Base-by-base conservation (phyloP, 2,888 invertebrate species). In the Cyclophora albipunctata region DNA sequence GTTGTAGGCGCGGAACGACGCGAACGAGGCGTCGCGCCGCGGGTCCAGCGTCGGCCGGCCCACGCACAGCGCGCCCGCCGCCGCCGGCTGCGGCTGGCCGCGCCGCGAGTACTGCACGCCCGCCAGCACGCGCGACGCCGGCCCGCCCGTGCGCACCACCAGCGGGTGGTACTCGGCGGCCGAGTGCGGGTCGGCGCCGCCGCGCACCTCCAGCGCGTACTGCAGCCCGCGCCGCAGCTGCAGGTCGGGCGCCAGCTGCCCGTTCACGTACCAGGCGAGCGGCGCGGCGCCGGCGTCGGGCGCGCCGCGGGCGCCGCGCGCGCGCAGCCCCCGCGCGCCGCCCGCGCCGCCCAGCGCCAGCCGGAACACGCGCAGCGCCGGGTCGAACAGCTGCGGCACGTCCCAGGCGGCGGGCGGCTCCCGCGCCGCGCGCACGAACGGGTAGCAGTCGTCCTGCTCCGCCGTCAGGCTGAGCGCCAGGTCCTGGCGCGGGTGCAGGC, bases 181-280 rank as follows among this genome's bases (percentile, higher is more conserved):
- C 62, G 94, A 94, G 77, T 96, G 95, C 42, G 96, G 96, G 88
- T 97, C 95, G 71, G 95, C 95, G 7, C 98, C 98, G 45, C 97
- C 97, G 55, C 89, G 85, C 47, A 94, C 91, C 71, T 91, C 91
- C 73, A 98, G 96, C 7, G 91, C 93, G 85, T 98, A 98, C 0
- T 92, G 93, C 50, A 96, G 89, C 0, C 97, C 97, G 49, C 98
- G 87, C 54, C 96, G 91, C 63, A 98, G 86, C 90, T 95, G 96
- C 55, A 98, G 84, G 78, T 97, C 96, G 0, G 97, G 97, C 47
- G 94, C 92, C 64, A 98, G 87, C 69, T 93, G 92, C 0, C 98
- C 98, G 81, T 98, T 97, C 55, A 98, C 94, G 82, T 97, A 98
- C 96, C 97, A 98, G 6, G 96, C 93, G 44, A 95, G 84, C 92